These are phyloP conservation scores for Geococcyx californianus DNA, from an alignment of 2,113 vertebrate species.

Conservation along the genomic window DNA sequence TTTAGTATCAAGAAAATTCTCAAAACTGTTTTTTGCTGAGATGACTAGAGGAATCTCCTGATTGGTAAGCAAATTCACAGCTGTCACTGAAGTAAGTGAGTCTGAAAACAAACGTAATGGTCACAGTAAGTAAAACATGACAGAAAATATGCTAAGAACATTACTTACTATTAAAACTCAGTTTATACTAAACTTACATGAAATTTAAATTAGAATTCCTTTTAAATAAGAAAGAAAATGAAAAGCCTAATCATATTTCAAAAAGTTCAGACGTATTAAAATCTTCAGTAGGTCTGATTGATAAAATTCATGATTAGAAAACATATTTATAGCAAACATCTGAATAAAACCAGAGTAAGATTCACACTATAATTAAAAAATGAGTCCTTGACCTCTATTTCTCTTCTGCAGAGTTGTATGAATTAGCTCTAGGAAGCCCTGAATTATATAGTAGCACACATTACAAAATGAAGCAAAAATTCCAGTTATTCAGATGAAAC, in stretches of 20 bases:
- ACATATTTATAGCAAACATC: background rate
- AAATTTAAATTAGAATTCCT: background rate
- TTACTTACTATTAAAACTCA: background rate
- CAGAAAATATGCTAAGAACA: background rate
- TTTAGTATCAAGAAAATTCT: slow-evolving; percentile 84
- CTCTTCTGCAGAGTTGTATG: background rate
- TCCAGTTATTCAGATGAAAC: background rate
- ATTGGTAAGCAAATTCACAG: slow-evolving; percentile 85
- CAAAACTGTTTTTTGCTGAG: slow-evolving; percentile 77
- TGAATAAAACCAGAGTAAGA: background rate
- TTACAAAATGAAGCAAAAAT: background rate
- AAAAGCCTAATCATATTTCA: background rate
- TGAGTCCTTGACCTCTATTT: background rate
- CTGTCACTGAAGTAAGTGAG: slow-evolving; percentile 84
- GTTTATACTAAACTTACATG: background rate
- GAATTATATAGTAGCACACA: background rate
- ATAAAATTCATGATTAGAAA: background rate
- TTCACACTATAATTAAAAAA: background rate
- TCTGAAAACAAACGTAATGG: slow-evolving; percentile 77
- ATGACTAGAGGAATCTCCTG: slow-evolving; percentile 91
- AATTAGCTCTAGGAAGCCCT: background rate
- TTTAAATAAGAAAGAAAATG: background rate
- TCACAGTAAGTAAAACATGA: background rate
- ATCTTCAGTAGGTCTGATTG: background rate
- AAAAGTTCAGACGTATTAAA: background rate